These are phyloP conservation scores for Paragorgia papillata DNA, from an alignment of 92 coral and sea anemone genomes.

Conservation along the genomic window DNA sequence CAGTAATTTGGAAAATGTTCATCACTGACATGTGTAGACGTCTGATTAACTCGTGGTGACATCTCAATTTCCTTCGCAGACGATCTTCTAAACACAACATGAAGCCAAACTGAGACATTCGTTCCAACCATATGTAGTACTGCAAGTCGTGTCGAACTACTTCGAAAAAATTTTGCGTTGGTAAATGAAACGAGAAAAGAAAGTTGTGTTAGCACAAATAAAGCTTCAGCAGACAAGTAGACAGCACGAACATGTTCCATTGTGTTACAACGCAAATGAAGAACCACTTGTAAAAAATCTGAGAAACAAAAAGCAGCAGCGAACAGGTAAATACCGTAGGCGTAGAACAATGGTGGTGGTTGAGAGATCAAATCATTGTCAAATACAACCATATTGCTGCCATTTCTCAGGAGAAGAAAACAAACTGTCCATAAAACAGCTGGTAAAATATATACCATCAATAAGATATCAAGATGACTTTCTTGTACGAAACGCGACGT, in stretches of 20 bases:
- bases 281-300: conserved; percentile 20
- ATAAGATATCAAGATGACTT: conserved; percentile 14
- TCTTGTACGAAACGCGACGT: conserved; percentile 28
- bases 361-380: conserved; percentile 6
- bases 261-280: conserved; percentile 20
- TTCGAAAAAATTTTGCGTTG: conserved; percentile 24
- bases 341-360: conserved; percentile 31
- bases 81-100: conserved; percentile 11
- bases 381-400: conserved; percentile 5
- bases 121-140: conserved; percentile 40
- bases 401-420: conserved; percentile 16
- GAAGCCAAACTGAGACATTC: conserved; percentile 20
- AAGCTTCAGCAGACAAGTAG: neutral
- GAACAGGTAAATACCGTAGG: conserved; percentile 17
- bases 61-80: neutral
- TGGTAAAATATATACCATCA: conserved; percentile 23
- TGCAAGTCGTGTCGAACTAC: conserved; percentile 16
- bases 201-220: conserved; percentile 25
- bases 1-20: conserved; percentile 1
- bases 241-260: conserved; percentile 11
- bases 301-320: conserved; percentile 14
- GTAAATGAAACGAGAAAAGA: conserved; percentile 13
- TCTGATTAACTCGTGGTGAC: too few relatives aligned
- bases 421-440: conserved; percentile 22
- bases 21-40: too few relatives aligned